These are phyloP conservation scores for Ophioninae sp. DNA, from an alignment of 2,888 invertebrate genomes.

Conservation along the genomic window DNA sequence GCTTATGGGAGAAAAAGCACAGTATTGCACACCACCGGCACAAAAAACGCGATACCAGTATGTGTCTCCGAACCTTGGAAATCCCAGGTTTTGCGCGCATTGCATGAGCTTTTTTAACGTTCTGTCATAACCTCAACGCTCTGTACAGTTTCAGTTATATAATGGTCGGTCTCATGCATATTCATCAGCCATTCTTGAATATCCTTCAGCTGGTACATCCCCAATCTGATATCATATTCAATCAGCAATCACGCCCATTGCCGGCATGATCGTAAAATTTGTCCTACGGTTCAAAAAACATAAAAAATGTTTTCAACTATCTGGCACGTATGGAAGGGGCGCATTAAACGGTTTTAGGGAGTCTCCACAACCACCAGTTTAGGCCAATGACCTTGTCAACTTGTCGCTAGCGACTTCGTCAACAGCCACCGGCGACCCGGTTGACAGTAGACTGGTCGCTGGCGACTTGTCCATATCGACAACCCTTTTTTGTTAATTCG, in stretches of 20 bases:
- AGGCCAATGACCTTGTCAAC: no score
- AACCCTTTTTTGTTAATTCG: no score
- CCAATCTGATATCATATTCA: not conserved
- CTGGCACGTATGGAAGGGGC: not conserved
- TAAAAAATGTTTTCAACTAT: not conserved
- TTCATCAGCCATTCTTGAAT: not conserved
- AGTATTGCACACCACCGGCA: constrained; percentile 13
- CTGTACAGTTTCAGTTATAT: constrained; percentile 7
- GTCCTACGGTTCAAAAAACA: not conserved
- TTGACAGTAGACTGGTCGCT: no score
- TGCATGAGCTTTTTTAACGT: constrained; percentile 26
- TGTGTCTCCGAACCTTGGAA: not conserved
- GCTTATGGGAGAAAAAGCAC: constrained; percentile 5
- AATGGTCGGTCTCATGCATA: not conserved
- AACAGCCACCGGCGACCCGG: no score
- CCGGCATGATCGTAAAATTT: not conserved
- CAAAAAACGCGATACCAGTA: not conserved
- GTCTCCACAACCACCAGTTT: no score
- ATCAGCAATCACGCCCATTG: not conserved
- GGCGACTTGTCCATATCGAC: no score
- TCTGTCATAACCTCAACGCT: not conserved
- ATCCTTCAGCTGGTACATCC: not conserved
- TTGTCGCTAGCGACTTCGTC: no score
- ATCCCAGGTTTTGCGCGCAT: constrained; percentile 10
- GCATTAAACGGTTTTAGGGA: not conserved